Conservation (phyloP, 2,888 invertebrate species). For the Clusia tigrina region DNA sequence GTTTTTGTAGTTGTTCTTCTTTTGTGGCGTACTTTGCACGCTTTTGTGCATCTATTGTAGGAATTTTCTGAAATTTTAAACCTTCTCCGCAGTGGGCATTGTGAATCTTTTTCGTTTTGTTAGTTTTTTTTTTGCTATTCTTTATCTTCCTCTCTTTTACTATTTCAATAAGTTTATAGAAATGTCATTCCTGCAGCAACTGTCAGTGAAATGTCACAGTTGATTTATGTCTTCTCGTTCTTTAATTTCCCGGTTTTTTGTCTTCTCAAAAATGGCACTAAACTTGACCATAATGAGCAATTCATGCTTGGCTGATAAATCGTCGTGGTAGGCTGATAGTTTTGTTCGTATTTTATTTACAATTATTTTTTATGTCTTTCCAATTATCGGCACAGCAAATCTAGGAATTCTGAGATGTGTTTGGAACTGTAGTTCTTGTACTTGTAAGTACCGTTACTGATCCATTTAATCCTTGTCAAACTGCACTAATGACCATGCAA, state of each 20-base stretch:
- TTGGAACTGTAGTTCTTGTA: background rate
- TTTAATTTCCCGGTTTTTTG: slow-evolving; percentile 28
- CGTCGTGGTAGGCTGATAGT: background rate
- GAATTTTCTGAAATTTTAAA: no score
- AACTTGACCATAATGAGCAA: slow-evolving; percentile 14
- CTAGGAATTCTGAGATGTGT: background rate
- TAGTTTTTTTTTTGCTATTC: slow-evolving; percentile 25
- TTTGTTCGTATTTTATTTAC: no score
- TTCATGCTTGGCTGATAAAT: slow-evolving; percentile 7
- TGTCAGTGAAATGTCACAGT: slow-evolving; percentile 49
- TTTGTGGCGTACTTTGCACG: no score
- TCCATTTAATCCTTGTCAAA: slow-evolving; percentile 1
- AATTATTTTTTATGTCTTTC: background rate
- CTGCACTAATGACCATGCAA: background rate
- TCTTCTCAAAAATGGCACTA: background rate
- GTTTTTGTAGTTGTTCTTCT: slow-evolving; percentile 18
- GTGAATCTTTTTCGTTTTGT: no score
- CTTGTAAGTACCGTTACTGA: background rate
- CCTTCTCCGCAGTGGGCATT: no score
- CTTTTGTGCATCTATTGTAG: no score
- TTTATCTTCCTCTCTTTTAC: no score
- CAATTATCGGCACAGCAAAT: background rate
- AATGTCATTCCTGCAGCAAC: slow-evolving; percentile 3
- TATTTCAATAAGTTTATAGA: slow-evolving; percentile 5
- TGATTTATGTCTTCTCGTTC: slow-evolving; percentile 46